Conservation (phyloP, 1,140 invertebrate genomes). For the Drosophila sechellia region DNA sequence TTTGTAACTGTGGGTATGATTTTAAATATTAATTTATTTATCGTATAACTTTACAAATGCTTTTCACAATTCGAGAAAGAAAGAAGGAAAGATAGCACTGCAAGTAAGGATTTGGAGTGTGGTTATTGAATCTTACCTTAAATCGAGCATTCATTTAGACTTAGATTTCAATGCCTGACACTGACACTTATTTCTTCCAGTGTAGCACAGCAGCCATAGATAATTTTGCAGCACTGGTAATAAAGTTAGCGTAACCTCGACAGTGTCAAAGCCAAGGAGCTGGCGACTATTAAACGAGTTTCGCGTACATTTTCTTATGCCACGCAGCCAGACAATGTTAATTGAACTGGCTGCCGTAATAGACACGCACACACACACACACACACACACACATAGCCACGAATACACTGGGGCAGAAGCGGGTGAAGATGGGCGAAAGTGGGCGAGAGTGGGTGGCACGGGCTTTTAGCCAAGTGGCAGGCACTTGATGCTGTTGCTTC, state of each 20-base stretch:
- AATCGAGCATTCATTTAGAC: too few species aligned
- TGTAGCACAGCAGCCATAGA: constrained; percentile 34
- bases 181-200: neutral
- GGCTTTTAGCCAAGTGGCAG: constrained; percentile 34
- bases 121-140: too few species aligned
- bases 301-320: constrained; percentile 71
- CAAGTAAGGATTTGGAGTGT: too few species aligned
- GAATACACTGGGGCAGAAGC: neutral
- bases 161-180: too few species aligned
- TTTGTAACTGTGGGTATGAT: too few species aligned
- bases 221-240: constrained; percentile 40
- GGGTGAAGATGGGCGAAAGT: neutral
- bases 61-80: too few species aligned
- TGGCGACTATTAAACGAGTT: constrained; percentile 75
- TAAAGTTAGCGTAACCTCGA: constrained; percentile 48
- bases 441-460: neutral
- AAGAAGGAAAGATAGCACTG: too few species aligned
- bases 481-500: constrained; percentile 64
- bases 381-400: constrained; percentile 1
- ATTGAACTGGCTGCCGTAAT: constrained; percentile 66
- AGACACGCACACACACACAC: constrained; percentile 36
- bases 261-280: constrained; percentile 7
- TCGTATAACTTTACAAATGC: too few species aligned
- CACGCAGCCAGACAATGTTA: constrained; percentile 72
- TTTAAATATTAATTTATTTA: too few species aligned